Evolutionary conservation across 2,797 vertebrate genomes (phyloP).

Genomic region (Gambusia yucatana): DNA sequence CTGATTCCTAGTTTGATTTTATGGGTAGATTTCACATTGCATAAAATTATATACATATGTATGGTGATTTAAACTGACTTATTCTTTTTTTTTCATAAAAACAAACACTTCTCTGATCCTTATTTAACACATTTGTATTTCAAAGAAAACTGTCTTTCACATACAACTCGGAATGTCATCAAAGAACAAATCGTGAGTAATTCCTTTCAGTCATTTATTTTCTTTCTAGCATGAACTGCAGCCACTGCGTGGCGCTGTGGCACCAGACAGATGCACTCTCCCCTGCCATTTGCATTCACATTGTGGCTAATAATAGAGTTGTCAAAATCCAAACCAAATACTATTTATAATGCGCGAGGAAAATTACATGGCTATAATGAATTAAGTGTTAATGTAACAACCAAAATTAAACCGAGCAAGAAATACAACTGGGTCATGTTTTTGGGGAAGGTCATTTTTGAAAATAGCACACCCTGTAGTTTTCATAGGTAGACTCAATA

Average conservation of each 20-base stretch:
- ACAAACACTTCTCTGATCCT: neutral
- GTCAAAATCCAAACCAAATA: slow-evolving; percentile 67
- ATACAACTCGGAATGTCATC: neutral
- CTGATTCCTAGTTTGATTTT: neutral
- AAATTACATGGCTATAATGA: slow-evolving; percentile 43
- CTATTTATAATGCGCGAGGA: slow-evolving; percentile 51
- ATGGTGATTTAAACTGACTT: neutral
- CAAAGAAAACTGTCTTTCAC: neutral
- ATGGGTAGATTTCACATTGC: neutral
- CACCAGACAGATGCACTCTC: neutral
- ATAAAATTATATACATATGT: neutral
- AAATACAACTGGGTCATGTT: slow-evolving; percentile 24
- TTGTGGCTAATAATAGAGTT: slow-evolving; percentile 68
- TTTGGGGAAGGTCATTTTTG: slow-evolving; percentile 33
- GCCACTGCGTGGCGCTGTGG: slow-evolving; percentile 34
- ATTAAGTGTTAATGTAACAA: slow-evolving; percentile 39
- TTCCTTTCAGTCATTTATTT: neutral
- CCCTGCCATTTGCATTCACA: slow-evolving; percentile 46
- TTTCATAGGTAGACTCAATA: neutral
- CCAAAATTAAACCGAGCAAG: slow-evolving; percentile 24
- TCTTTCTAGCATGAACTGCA: slow-evolving; percentile 5
- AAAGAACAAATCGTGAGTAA: neutral
- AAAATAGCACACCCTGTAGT: neutral
- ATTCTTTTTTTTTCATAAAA: neutral
- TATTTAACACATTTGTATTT: neutral